Conservation (phyloP, 2,113 vertebrate genomes). For the Piprites chloris region DNA sequence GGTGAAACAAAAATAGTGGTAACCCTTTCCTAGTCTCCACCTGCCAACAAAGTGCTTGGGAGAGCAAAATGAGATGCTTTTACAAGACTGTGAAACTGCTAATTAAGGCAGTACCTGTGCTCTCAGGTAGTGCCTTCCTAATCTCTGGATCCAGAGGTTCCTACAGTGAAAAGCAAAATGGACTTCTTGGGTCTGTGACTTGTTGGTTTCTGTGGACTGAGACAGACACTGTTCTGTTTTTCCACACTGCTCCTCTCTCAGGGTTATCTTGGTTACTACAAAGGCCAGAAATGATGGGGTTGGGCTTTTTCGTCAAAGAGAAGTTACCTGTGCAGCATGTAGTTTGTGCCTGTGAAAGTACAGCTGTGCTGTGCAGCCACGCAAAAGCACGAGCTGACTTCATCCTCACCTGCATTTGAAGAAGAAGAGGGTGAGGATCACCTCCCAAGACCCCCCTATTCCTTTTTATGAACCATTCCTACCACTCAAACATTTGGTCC, state of each 20-base stretch:
- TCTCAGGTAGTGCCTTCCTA: not conserved
- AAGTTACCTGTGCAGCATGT: not conserved
- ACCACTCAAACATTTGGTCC: not conserved
- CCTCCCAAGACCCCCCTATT: not conserved
- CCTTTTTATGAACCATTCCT: not conserved
- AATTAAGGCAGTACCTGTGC: not conserved
- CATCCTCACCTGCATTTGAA: not conserved
- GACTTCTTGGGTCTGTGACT: not conserved
- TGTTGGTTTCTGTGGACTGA: not conserved
- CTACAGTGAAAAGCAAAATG: not conserved
- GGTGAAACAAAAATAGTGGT: not conserved
- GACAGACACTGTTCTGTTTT: not conserved
- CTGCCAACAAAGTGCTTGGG: not conserved
- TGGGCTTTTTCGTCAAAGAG: not conserved
- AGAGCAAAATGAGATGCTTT: not conserved
- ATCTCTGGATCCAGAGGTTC: not conserved
- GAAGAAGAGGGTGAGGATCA: not conserved
- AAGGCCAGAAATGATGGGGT: not conserved
- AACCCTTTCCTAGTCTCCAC: not conserved
- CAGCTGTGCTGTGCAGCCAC: not conserved
- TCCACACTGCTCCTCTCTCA: not conserved
- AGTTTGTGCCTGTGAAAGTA: not conserved
- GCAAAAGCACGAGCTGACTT: not conserved
- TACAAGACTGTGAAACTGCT: not conserved
- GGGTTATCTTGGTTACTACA: not conserved